phyloP scores from a whole-genome alignment of 2,113 vertebrate genomes.

The Ochotona curzoniae region DNA sequence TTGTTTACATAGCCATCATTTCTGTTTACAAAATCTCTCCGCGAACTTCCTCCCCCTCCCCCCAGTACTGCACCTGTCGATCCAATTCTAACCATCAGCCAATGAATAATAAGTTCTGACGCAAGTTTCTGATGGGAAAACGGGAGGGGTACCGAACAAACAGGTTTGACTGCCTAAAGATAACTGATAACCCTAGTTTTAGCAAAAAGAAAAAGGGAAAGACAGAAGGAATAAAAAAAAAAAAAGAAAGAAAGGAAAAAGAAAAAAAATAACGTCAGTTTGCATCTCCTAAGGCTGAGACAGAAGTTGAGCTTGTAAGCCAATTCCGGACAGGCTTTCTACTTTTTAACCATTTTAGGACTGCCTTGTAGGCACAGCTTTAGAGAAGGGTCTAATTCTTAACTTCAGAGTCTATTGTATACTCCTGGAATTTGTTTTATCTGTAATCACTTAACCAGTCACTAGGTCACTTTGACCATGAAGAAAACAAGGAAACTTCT shows the following conservation, averaged over 20 bases:
- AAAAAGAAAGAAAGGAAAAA: neutral
- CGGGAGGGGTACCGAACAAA: conserved; percentile 57
- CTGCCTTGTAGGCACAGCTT: neutral
- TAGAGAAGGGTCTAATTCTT: neutral
- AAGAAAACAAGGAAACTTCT: conserved; percentile 27
- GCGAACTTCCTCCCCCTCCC: neutral
- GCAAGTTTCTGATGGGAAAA: conserved; percentile 28
- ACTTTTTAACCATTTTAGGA: neutral
- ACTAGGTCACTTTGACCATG: conserved; percentile 13
- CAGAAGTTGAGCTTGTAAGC: neutral
- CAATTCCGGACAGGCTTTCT: neutral
- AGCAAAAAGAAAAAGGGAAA: neutral
- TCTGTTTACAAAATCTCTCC: conserved; percentile 73
- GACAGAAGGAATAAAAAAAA: neutral
- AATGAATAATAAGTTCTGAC: conserved; percentile 9
- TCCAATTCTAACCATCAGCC: neutral
- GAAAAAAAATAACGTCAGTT: neutral
- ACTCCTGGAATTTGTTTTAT: neutral
- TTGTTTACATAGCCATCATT: conserved; percentile 55
- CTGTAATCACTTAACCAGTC: neutral
- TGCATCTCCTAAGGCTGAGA: conserved; percentile 27
- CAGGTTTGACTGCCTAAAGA: conserved; percentile 67
- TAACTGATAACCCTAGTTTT: conserved; percentile 38
- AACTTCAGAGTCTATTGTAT: neutral
- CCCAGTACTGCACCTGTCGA: conserved; percentile 3